Evolutionary conservation across 2,888 invertebrate species (phyloP), one percentile per base, ranked within the genome.

Genomic region (Pimpla rufipes): DNA sequence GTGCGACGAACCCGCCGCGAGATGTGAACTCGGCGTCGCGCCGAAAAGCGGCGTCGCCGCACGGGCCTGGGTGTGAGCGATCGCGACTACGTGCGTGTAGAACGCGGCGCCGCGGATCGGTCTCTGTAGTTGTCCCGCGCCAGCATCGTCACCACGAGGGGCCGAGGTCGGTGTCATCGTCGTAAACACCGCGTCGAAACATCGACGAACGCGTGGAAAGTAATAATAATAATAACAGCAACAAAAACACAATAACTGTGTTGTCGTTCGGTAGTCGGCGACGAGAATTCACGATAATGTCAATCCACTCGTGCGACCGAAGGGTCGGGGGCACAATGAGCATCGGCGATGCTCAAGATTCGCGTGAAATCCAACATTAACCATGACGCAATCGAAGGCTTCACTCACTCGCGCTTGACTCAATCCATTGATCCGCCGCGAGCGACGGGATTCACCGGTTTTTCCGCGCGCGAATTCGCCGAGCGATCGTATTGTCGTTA

Each of bases 21-120:
- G 7, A 1, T 16, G 16, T 13, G 5, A 1, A 5, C n/a, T 5
- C 16, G 47, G 47, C 7, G 16, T 2, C 16, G 10, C n/a, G 13
- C 29, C 35, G 37, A 21, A 40, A 4, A 21, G 21, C 23, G 42
- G 8, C 40, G n/a, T 29, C 1, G 1, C 5, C 45, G 35, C 11
- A 23, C 35, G 16, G 5, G 5, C 5, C 29, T 16, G 29, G 3
- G 10, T 10, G n/a, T 13, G 13, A 0, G 8, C 59, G 75, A 70
- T 37, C 13, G 70, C 16, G 6, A 42, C 37, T 2, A 75, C 68
- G 42, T 40, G 29, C 8, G 64, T 71, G 42, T 66, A 79, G 35
- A 79, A 79, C 3, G 40, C 71, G 7, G 71, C 79, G 18, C 35
- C 45, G 62, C 10, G 6, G 7, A 66, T n/a, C 10, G 8, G 10